These are phyloP conservation scores for Taenioides sp. DNA, from an alignment of 2,797 vertebrate species.

Conservation along the genomic window DNA sequence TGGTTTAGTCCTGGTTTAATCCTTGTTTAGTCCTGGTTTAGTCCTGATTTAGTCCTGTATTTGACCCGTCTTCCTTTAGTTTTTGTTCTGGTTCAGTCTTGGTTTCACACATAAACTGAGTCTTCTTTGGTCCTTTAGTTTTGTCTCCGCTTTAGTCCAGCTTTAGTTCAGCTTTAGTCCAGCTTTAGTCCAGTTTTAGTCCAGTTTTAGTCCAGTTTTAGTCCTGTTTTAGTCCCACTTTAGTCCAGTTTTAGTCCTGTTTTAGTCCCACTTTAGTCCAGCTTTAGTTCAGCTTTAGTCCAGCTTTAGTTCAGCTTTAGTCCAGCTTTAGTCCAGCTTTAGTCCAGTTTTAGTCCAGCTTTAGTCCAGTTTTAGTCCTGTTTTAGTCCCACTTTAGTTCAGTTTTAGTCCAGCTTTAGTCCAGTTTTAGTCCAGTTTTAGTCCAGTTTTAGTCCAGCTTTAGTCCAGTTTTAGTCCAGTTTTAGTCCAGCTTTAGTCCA, in stretches of 20 bases:
- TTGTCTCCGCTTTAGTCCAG: too few relatives aligned
- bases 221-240: not conserved
- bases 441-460: too few relatives aligned
- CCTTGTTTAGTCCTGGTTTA: not conserved
- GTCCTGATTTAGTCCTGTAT: not conserved
- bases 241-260: not conserved
- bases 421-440: not conserved
- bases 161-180: not conserved
- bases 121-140: too few relatives aligned
- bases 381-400: not conserved
- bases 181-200: not conserved
- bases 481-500: not conserved
- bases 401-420: not conserved
- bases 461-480: not conserved
- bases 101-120: not conserved
- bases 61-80: too few relatives aligned
- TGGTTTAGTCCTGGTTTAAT: too few relatives aligned
- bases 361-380: not conserved
- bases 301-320: not conserved
- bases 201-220: not conserved
- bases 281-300: not conserved
- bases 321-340: not conserved
- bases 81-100: not conserved
- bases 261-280: not conserved
- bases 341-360: too few relatives aligned